These are phyloP conservation scores for Enteromius viviparus DNA, from an alignment of 2,797 vertebrate genomes.

Conservation along the genomic window DNA sequence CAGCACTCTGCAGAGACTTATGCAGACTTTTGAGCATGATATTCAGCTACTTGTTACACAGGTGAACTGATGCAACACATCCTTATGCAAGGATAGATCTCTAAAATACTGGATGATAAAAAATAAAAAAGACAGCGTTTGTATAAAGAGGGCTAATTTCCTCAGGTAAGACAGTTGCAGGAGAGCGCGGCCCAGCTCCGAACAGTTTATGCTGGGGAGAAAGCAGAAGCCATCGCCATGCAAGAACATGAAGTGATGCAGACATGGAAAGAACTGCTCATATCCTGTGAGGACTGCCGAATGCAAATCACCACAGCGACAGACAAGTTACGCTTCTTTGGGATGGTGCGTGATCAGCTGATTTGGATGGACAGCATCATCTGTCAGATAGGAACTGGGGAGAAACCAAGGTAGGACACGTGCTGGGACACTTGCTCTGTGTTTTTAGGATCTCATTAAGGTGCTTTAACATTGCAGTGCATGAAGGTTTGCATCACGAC, in stretches of 20 bases:
- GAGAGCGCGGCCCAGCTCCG: constrained; percentile 91
- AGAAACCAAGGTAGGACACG: constrained; percentile 88
- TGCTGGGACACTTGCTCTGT: not conserved
- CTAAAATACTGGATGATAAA: not conserved
- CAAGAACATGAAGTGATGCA: constrained; percentile 91
- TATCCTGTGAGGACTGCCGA: constrained; percentile 89
- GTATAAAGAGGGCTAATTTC: not conserved
- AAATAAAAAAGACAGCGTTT: not conserved
- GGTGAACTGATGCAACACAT: constrained; percentile 67
- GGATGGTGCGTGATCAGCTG: constrained; percentile 86
- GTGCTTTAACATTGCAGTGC: constrained; percentile 21
- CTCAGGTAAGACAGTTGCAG: constrained; percentile 90
- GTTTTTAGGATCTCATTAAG: constrained; percentile 22
- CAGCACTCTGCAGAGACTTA: constrained; percentile 85
- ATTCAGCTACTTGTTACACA: constrained; percentile 90
- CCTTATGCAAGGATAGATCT: not conserved
- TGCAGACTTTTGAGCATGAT: constrained; percentile 91
- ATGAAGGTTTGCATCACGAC: constrained; percentile 27
- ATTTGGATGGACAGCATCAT: constrained; percentile 93
- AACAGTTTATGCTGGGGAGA: constrained; percentile 92
- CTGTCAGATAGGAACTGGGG: constrained; percentile 88
- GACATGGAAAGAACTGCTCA: constrained; percentile 91
- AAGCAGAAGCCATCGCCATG: constrained; percentile 88
- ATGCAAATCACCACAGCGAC: constrained; percentile 90
- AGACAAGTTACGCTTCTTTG: constrained; percentile 88